phyloP scores from a whole-genome alignment of 35 echinoderm and acorn worm genomes.

The Hemicentrotus pulcherrimus region DNA sequence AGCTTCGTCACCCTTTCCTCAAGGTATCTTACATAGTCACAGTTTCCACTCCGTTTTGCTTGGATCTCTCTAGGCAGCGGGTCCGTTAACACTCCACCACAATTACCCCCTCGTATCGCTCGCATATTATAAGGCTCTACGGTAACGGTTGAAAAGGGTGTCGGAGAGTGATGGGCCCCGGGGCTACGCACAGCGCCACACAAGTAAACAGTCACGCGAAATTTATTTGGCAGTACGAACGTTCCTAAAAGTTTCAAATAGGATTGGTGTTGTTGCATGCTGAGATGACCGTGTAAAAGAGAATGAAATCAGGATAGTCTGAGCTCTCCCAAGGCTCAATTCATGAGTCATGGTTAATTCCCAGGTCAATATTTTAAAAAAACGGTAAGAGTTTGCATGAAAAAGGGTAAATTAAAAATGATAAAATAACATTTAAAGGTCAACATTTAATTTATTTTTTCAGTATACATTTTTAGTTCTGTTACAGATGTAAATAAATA shows the following conservation, averaged over 20 bases:
- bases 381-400: not conserved
- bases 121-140: not conserved
- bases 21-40: not conserved
- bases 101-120: not conserved
- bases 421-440: not conserved
- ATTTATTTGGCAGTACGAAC: not conserved
- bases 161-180: not conserved
- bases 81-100: not conserved
- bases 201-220: not conserved
- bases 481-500: not conserved
- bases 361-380: not conserved
- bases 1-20: slow-evolving; percentile 6
- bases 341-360: not conserved
- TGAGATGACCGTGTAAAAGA: slow-evolving; percentile 16
- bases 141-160: not conserved
- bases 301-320: not conserved
- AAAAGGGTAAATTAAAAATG: not conserved
- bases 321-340: not conserved
- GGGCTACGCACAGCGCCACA: not conserved
- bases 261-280: not conserved
- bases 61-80: not conserved
- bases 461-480: not conserved
- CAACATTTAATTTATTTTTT: not conserved
- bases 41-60: not conserved
- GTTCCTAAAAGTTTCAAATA: not conserved